phyloP scores from a whole-genome alignment of 92 coral and sea anemone species.

The Nematostella vectensis region DNA sequence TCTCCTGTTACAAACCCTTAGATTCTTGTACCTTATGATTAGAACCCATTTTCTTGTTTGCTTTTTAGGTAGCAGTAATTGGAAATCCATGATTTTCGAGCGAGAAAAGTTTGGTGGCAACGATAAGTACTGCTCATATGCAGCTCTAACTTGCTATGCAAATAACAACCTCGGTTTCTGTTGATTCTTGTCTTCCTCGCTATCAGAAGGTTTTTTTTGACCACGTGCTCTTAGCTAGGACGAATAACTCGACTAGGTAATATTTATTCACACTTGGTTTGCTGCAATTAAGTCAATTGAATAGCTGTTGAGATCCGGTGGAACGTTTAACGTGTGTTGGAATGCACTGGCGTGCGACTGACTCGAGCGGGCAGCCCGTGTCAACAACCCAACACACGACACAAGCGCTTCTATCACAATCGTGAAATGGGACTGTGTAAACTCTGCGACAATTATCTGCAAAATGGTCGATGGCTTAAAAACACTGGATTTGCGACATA shows the following conservation, averaged over 20 bases:
- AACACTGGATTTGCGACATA: not conserved
- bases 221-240: too few relatives aligned
- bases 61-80: too few relatives aligned
- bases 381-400: not conserved
- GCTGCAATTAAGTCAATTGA: conserved; percentile 13
- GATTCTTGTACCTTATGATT: too few relatives aligned
- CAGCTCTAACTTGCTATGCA: too few relatives aligned
- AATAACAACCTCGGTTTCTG: too few relatives aligned
- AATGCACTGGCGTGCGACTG: not conserved
- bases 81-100: too few relatives aligned
- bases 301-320: conserved; percentile 1
- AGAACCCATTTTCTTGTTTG: too few relatives aligned
- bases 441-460: not conserved
- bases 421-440: not conserved
- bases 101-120: too few relatives aligned
- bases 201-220: too few relatives aligned
- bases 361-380: not conserved
- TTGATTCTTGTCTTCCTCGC: too few relatives aligned
- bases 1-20: too few relatives aligned
- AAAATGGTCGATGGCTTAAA: not conserved
- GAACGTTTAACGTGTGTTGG: not conserved
- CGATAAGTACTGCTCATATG: too few relatives aligned
- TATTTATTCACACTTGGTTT: conserved; percentile 19
- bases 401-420: not conserved
- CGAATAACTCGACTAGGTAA: not conserved